Conservation (phyloP, 2,113 vertebrate species). For the Recurvirostra avosetta region DNA sequence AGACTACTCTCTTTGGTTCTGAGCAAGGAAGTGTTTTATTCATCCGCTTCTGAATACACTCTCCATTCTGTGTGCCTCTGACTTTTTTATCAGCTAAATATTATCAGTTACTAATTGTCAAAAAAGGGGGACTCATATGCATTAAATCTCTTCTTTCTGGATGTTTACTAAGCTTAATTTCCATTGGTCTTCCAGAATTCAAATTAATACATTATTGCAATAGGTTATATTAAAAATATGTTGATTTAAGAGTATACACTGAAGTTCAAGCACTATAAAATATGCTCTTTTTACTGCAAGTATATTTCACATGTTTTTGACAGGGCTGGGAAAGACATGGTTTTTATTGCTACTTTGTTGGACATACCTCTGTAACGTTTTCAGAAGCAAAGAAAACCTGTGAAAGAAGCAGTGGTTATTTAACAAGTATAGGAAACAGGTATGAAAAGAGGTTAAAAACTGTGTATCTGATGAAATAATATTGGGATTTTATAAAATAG, state of each 20-base stretch:
- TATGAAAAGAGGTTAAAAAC: slow-evolving; percentile 43
- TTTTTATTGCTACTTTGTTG: slow-evolving; percentile 84
- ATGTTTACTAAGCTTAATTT: background rate
- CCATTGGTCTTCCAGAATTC: background rate
- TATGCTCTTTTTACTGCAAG: background rate
- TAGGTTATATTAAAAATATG: background rate
- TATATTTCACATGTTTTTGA: background rate
- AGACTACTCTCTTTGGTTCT: background rate
- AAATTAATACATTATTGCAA: background rate
- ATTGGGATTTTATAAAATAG: background rate
- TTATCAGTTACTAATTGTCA: background rate
- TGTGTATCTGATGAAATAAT: background rate
- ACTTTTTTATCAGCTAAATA: background rate
- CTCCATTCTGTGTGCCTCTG: background rate
- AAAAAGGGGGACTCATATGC: background rate
- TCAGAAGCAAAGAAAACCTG: slow-evolving; percentile 82
- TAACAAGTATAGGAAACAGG: slow-evolving; percentile 83
- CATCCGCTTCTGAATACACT: background rate
- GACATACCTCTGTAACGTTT: slow-evolving; percentile 76
- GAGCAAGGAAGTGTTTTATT: background rate
- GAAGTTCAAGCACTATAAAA: background rate
- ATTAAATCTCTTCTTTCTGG: background rate
- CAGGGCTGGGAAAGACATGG: slow-evolving; percentile 84
- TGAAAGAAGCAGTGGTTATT: slow-evolving; percentile 53
- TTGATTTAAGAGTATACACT: background rate